phyloP scores from a whole-genome alignment of 2,888 invertebrate genomes.

The Tetheella fluctuosa region DNA sequence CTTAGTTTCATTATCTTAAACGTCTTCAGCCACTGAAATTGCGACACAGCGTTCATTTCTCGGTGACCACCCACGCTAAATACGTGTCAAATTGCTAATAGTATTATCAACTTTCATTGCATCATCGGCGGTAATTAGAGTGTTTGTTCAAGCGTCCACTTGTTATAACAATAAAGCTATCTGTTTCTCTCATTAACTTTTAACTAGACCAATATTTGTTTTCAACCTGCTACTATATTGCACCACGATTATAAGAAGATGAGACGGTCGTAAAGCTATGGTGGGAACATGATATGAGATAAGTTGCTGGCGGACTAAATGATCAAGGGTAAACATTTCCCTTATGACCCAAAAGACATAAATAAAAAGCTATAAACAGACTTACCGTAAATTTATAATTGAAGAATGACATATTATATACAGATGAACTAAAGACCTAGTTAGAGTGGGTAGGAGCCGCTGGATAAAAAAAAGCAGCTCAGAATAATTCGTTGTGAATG shows the following conservation, averaged over 20 bases:
- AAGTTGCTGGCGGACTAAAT: neutral
- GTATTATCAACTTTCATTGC: constrained; percentile 81
- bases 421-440: neutral
- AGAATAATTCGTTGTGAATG: neutral
- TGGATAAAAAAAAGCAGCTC: neutral
- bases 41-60: constrained; percentile 65
- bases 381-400: too few relatives aligned
- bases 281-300: too few relatives aligned
- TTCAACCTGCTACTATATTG: constrained; percentile 31
- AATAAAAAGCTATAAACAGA: too few relatives aligned
- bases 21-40: constrained; percentile 61
- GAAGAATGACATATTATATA: too few relatives aligned
- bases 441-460: neutral
- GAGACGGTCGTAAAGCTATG: neutral
- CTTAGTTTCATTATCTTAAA: constrained; percentile 57
- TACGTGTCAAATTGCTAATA: constrained; percentile 79
- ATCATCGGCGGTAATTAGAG: constrained; percentile 69
- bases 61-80: constrained; percentile 70
- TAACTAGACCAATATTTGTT: constrained; percentile 56
- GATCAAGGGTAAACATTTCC: neutral
- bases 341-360: too few relatives aligned
- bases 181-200: constrained; percentile 69
- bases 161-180: constrained; percentile 71
- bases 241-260: constrained; percentile 24
- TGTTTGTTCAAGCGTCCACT: constrained; percentile 64